Evolutionary conservation across 2,888 invertebrate genomes (phyloP).

Genomic region (Ennomos quercinarius): DNA sequence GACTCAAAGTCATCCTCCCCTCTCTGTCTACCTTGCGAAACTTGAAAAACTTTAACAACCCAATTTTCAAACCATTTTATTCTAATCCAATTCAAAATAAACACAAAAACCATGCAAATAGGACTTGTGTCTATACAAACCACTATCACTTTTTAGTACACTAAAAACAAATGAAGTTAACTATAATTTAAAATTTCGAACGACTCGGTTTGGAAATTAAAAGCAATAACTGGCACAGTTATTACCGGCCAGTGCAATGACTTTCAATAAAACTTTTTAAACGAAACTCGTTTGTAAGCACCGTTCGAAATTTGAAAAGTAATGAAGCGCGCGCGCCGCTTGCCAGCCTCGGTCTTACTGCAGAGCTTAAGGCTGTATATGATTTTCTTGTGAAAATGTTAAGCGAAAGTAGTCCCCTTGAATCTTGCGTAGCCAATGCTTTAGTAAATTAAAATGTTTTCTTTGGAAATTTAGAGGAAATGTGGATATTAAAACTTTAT

Average conservation of each 20-base stretch:
- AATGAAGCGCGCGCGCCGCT: slow-evolving; percentile 60
- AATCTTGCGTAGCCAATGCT: slow-evolving; percentile 21
- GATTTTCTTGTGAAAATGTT: slow-evolving; percentile 65
- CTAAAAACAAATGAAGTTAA: slow-evolving; percentile 23
- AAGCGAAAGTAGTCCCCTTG: slow-evolving; percentile 69
- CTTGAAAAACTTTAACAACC: slow-evolving; percentile 21
- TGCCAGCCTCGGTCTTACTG: slow-evolving; percentile 60
- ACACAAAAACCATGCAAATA: slow-evolving; percentile 1
- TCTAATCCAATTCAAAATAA: slow-evolving; percentile 1
- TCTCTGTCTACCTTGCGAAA: slow-evolving; percentile 16
- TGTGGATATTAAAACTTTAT: too few relatives aligned
- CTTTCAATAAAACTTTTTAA: slow-evolving; percentile 29
- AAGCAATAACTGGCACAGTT: slow-evolving; percentile 25
- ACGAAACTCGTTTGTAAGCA: slow-evolving; percentile 33
- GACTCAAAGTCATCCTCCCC: slow-evolving; percentile 69
- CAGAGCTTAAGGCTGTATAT: slow-evolving; percentile 61
- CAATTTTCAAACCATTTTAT: slow-evolving; percentile 24
- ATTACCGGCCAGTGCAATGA: slow-evolving; percentile 28
- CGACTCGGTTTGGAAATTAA: slow-evolving; percentile 15
- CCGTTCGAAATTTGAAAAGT: slow-evolving; percentile 43
- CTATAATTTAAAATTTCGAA: slow-evolving; percentile 18
- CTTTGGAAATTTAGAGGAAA: slow-evolving; percentile 1
- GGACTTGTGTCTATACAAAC: neutral
- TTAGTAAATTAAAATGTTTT: slow-evolving; percentile 20
- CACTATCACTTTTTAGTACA: slow-evolving; percentile 16